Evolutionary conservation across 2,888 invertebrate species (phyloP).

Genomic region (Horisme vitalbata): DNA sequence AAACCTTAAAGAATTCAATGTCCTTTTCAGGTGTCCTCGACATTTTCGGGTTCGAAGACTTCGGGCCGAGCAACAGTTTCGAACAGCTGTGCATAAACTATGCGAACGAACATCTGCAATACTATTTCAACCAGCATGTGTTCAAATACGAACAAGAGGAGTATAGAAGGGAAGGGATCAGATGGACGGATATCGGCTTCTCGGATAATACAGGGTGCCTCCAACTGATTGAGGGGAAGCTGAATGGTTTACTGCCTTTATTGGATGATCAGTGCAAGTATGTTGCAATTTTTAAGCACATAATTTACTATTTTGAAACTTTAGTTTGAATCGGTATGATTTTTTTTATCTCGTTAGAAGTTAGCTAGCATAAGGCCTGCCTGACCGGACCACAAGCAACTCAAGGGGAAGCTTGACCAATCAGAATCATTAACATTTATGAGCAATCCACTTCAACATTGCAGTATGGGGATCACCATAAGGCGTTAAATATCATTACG

Average conservation of each 20-base stretch:
- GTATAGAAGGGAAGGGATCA: conserved; percentile 95
- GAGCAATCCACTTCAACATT: too few relatives aligned
- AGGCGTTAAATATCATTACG: too few relatives aligned
- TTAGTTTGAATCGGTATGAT: too few relatives aligned
- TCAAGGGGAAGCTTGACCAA: too few relatives aligned
- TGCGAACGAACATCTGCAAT: conserved; percentile 98
- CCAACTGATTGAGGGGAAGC: conserved; percentile 95
- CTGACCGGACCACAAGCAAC: too few relatives aligned
- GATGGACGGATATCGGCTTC: conserved; percentile 98
- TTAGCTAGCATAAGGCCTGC: too few relatives aligned
- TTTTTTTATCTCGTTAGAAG: too few relatives aligned
- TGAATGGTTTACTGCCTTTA: conserved; percentile 93
- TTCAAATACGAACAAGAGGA: conserved; percentile 99
- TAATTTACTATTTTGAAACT: too few relatives aligned
- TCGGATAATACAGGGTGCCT: conserved; percentile 97
- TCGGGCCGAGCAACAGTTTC: conserved; percentile 94
- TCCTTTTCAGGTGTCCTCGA: conserved; percentile 89
- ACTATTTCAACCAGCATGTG: conserved; percentile 98
- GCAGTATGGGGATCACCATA: too few relatives aligned
- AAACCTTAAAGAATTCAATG: not conserved
- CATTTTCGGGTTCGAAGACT: conserved; percentile 98
- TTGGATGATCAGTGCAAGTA: conserved; percentile 98
- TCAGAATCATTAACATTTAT: too few relatives aligned
- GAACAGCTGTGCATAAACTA: conserved; percentile 99
- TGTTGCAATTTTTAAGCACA: conserved; percentile 60